Base-by-base conservation (phyloP, 2,888 invertebrate genomes). In the Craniophora ligustri region DNA sequence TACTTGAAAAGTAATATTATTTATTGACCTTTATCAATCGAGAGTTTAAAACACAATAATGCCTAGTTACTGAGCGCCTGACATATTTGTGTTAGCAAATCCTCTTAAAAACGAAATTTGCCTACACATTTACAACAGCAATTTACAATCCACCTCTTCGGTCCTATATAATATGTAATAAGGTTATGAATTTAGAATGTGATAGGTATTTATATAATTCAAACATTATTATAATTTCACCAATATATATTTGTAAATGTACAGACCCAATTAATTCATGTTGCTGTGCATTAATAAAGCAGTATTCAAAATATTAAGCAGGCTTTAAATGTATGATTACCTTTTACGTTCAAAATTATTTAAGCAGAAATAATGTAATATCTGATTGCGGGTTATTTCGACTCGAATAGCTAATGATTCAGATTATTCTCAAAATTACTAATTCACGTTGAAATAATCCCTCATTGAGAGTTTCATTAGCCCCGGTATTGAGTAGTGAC, bases 301-400 rank as follows among this genome's bases (percentile, higher is more conserved):
- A 3, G 2, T 13, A 28, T 36, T 61, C 21, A 30, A 44, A 53
- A 40, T 31, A 38, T 32, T 41, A 45, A 45, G 31, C 39, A 14
- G 6, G 13, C 11, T 42, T 15, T 41, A 21, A 30, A 8, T 41
- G 15, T 31, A 41, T 62, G 41, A 62, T 62, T 62, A 47, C 38
- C 30, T 45, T 31, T 62, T 42, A 30, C 38, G 15, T 28, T 46
- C 21, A 15, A 55, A 60, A 47, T 45, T 44, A 50, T 53, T 61
- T 40, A 35, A 23, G 28, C 35, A 31, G 16, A 62, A 45, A 47
- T 42, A 42, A 60, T 60, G 36, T 19, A 10, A n/a, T 31, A 21
- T 28, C 34, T 60, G 45, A 59, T 61, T 61, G 35, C 26, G 5
- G 4, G 11, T 11, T 15, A 5, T 45, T 44, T 40, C 26, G 21